Percentiles rank a stretch among this genome's conserved stretches.
Evolutionary conservation across 2,113 vertebrate genomes (phyloP).

Genomic region (Eonycteris spelaea): DNA sequence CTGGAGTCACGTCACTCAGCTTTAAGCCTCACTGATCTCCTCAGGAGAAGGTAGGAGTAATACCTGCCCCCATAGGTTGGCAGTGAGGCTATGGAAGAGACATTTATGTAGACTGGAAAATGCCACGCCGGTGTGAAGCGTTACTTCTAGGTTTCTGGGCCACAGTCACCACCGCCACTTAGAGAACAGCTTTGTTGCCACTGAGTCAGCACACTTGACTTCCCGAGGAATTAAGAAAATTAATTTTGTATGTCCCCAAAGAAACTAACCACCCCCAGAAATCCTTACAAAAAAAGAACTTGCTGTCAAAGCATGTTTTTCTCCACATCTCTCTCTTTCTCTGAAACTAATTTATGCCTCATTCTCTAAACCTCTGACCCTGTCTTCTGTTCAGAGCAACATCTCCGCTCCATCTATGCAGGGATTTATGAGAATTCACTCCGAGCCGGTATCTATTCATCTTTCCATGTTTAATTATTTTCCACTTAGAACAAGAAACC

Average conservation of each 20-base stretch:
- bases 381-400: slow-evolving; percentile 43
- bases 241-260: slow-evolving; percentile 25
- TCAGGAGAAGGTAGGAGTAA: not conserved
- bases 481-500: slow-evolving; percentile 68
- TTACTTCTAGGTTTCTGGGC: not conserved
- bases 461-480: slow-evolving; percentile 80
- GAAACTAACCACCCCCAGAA: not conserved
- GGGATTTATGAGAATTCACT: slow-evolving; percentile 76
- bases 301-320: slow-evolving; percentile 40
- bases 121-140: fast-evolving
- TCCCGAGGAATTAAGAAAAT: slow-evolving; percentile 41
- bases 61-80: not conserved
- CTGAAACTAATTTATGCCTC: slow-evolving; percentile 53
- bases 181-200: not conserved
- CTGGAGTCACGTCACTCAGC: not conserved
- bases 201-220: not conserved
- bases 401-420: not conserved
- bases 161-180: fast-evolving
- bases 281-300: not conserved
- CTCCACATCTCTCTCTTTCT: not conserved
- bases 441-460: slow-evolving; percentile 68
- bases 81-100: fast-evolving
- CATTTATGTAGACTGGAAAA: fast-evolving
- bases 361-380: slow-evolving; percentile 66
- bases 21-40: not conserved